These are phyloP conservation scores for Anastrepha obliqua DNA, from an alignment of 1,140 invertebrate species.

Conservation along the genomic window DNA sequence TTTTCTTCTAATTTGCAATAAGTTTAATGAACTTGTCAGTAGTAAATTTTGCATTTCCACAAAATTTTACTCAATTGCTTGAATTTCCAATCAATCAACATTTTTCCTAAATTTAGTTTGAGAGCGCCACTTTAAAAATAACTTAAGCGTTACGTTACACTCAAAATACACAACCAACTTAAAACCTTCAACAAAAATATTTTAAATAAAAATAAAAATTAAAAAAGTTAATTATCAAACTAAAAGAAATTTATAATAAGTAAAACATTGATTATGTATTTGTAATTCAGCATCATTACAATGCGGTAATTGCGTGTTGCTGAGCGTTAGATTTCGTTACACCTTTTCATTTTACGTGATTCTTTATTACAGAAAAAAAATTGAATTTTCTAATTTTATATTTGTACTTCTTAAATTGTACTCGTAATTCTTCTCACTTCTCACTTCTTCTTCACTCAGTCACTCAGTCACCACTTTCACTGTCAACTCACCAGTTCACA, in stretches of 20 bases:
- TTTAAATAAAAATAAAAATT: not conserved
- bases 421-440: conserved; percentile 45
- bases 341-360: conserved; percentile 15
- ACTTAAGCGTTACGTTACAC: too few species aligned
- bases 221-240: not conserved
- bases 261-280: conserved; percentile 12
- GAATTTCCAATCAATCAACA: too few species aligned
- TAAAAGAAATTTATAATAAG: not conserved
- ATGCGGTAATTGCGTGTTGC: conserved; percentile 27
- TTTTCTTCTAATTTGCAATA: not conserved
- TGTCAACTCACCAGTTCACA: conserved; percentile 31
- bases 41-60: not conserved
- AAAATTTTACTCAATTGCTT: too few species aligned
- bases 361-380: conserved; percentile 3
- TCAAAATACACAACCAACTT: not conserved
- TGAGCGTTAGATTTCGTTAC: conserved; percentile 28
- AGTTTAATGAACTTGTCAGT: not conserved
- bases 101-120: too few species aligned
- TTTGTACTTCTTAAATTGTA: conserved; percentile 28
- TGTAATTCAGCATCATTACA: not conserved
- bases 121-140: too few species aligned
- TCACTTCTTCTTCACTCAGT: conserved; percentile 44
- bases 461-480: conserved; percentile 52
- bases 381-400: conserved; percentile 23
- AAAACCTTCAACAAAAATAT: not conserved